Percentiles rank a stretch among this genome's conserved stretches.
Evolutionary conservation across 2,797 vertebrate species (phyloP).

Genomic region (Peromyscus eremicus): DNA sequence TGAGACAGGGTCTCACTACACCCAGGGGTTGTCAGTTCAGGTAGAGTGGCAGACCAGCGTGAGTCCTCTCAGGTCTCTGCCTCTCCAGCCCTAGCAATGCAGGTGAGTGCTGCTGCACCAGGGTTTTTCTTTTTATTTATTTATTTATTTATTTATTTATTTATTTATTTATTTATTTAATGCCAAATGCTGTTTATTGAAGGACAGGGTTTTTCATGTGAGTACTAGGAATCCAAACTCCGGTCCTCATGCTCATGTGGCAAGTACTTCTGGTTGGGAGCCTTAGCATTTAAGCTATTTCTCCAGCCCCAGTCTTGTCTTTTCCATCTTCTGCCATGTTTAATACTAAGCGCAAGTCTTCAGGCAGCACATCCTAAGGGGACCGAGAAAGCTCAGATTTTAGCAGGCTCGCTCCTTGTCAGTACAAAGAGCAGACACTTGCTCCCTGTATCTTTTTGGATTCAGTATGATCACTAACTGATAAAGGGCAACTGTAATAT

Average conservation of each 20-base stretch:
- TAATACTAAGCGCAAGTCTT: neutral
- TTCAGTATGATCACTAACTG: neutral
- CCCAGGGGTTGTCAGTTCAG: neutral
- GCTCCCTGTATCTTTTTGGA: neutral
- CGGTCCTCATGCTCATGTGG: neutral
- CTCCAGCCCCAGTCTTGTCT: neutral
- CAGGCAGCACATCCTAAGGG: neutral
- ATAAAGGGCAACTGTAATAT: neutral
- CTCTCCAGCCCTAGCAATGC: neutral
- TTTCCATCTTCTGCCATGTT: neutral
- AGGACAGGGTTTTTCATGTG: neutral
- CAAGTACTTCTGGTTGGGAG: neutral
- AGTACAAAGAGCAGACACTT: neutral
- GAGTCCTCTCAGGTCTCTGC: neutral
- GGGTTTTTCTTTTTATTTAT: no score
- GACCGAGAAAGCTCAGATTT: neutral
- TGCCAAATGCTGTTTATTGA: no score
- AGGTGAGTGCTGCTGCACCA: neutral
- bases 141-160: no score
- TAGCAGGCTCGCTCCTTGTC: conserved; percentile 1
- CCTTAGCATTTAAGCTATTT: neutral
- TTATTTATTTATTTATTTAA: no score
- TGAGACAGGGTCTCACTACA: neutral
- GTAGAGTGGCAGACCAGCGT: neutral
- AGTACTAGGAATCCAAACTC: neutral